These are phyloP conservation scores for Scaptomyza pallida DNA, from an alignment of 1,140 invertebrate species.

Conservation along the genomic window DNA sequence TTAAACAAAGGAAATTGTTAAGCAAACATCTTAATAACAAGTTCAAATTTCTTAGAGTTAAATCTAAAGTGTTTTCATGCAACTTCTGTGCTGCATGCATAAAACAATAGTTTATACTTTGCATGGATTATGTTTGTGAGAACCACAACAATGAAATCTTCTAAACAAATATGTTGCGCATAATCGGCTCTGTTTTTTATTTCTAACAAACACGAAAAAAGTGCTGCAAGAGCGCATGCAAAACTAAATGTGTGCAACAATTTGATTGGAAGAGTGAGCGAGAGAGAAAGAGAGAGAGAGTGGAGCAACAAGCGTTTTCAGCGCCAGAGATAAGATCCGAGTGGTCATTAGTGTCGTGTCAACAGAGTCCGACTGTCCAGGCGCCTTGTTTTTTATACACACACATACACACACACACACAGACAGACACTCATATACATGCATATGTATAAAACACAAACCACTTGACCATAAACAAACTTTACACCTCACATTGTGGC, in stretches of 20 bases:
- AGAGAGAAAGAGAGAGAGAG: background rate
- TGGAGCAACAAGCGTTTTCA: slow-evolving; percentile 1
- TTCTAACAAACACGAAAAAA: slow-evolving; percentile 3
- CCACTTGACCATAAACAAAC: slow-evolving; percentile 81
- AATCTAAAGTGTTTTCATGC: too few species aligned
- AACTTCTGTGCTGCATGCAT: background rate
- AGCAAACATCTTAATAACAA: too few species aligned
- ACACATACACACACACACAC: background rate
- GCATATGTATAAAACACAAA: slow-evolving; percentile 31
- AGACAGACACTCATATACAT: slow-evolving; percentile 14
- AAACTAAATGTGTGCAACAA: slow-evolving; percentile 49
- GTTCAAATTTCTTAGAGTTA: too few species aligned
- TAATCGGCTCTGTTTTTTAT: slow-evolving; percentile 11
- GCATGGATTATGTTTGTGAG: slow-evolving; percentile 9
- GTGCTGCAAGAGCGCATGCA: slow-evolving; percentile 43
- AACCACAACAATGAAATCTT: slow-evolving; percentile 7
- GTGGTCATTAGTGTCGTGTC: slow-evolving; percentile 78
- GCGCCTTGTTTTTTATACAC: slow-evolving; percentile 15
- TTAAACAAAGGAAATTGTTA: too few species aligned
- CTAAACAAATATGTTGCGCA: background rate
- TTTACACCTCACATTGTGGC: slow-evolving; percentile 75
- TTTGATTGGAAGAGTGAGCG: slow-evolving; percentile 25
- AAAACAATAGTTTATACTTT: background rate
- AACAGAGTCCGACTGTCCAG: slow-evolving; percentile 38
- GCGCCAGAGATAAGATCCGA: slow-evolving; percentile 67